Evolutionary conservation across 2,113 vertebrate species (phyloP), one percentile per base, ranked within the genome.

Genomic region (Tyrannus savana): DNA sequence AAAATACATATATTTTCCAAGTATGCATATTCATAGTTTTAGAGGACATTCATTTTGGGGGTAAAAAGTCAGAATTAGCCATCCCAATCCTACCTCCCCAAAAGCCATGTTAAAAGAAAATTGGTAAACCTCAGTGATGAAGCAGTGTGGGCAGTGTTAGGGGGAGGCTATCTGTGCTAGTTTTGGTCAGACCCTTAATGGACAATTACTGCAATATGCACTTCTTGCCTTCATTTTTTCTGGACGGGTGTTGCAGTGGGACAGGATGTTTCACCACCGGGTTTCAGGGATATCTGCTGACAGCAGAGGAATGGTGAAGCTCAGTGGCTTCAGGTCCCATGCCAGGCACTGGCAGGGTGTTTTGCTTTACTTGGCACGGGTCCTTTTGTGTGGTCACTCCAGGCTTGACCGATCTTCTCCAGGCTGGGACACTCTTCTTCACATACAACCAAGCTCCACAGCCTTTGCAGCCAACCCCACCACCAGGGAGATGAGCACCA

Each of bases 401-500:
- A 69, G 42, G 19, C 37, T 44, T 92, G 71, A 88, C 55, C 25
- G 0, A 0, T 42, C n/a, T 68, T 5, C 8, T 66, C 12, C 1
- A 4, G 49, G 12, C 33, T 44, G 49, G 74, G 35, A 60, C 0
- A 0, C 7, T 52, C 27, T 72, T 64, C 30, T 30, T 94, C 6
- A 0, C 21, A 21, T 62, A 2, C 17, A 60, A 9, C 24, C 41
- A 42, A 30, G 11, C 6, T 15, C n/a, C 1, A 0, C 6, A 4
- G 28, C 63, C 72, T 84, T 69, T 76, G 22, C 46, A 37, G 37
- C 30, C 64, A 71, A 4, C 16, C n/a, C 28, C 49, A 31, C 27
- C 35, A 6, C 5, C 35, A 53, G 39, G 14, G 19, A 23, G 14
- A 33, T 39, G 27, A 55, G 23, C 50, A 39, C 28, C 7, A 11